phyloP scores from a whole-genome alignment of 2,888 invertebrate species.

The Chrysolina haemoptera region DNA sequence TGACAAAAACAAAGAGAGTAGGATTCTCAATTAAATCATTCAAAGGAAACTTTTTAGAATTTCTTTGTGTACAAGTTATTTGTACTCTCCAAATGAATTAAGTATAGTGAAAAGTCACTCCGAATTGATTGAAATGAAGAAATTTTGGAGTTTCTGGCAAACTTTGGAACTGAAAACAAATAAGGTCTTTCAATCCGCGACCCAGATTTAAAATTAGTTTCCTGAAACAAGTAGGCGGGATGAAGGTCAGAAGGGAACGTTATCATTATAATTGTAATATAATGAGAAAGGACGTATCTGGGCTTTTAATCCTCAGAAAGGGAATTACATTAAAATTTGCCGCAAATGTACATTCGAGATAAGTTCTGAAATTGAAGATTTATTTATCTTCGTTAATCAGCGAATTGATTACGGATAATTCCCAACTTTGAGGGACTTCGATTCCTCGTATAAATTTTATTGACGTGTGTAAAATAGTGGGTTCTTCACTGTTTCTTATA shows the following conservation, averaged over 20 bases:
- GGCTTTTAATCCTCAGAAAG: neutral
- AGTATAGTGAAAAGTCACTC: neutral
- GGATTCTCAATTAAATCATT: no score
- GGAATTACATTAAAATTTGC: neutral
- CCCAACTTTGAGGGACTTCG: no score
- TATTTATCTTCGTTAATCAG: no score
- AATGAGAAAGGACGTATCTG: neutral
- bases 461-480: no score
- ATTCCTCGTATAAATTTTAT: no score
- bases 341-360: neutral
- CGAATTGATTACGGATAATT: no score
- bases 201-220: neutral
- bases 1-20: no score
- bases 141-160: neutral
- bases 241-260: neutral
- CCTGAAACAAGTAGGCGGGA: neutral
- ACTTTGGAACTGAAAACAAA: neutral
- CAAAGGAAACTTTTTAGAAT: no score
- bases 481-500: no score
- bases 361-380: neutral
- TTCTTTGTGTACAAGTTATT: no score
- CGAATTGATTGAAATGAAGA: neutral
- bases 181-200: neutral
- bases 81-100: no score
- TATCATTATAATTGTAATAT: neutral